phyloP scores from a whole-genome alignment of 2,113 vertebrate species.

The Pterocles burchelli region DNA sequence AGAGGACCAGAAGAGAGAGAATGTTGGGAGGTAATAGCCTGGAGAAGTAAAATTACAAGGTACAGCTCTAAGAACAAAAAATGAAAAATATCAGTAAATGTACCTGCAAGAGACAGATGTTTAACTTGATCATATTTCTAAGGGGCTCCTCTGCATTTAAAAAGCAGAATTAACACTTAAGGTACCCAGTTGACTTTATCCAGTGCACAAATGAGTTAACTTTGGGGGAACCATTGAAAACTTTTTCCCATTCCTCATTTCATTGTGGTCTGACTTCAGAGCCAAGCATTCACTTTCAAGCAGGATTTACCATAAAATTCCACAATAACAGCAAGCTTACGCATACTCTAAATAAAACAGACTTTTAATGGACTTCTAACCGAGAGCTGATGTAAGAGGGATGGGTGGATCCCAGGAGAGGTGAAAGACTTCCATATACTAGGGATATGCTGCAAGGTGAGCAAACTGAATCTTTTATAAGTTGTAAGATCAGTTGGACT shows the following conservation, averaged over 20 bases:
- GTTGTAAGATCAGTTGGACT: not conserved
- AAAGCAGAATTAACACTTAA: not conserved
- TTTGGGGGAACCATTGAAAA: not conserved
- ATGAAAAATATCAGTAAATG: not conserved
- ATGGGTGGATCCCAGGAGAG: not conserved
- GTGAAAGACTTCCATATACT: not conserved
- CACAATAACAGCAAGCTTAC: not conserved
- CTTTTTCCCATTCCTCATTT: not conserved
- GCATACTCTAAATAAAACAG: not conserved
- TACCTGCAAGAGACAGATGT: not conserved
- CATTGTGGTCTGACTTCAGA: not conserved
- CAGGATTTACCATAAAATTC: not conserved
- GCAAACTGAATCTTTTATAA: not conserved
- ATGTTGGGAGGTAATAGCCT: not conserved
- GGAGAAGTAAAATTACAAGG: not conserved
- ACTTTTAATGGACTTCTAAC: slow-evolving; percentile 11
- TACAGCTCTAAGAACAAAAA: not conserved
- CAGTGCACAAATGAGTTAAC: not conserved
- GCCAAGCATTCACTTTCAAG: not conserved
- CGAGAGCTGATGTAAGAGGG: not conserved
- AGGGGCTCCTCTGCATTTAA: not conserved
- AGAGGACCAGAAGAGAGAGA: not conserved
- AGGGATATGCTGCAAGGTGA: not conserved
- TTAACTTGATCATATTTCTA: not conserved
- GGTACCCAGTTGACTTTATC: not conserved